Conservation (phyloP, 2,113 vertebrate genomes). For the Varanus salvator region DNA sequence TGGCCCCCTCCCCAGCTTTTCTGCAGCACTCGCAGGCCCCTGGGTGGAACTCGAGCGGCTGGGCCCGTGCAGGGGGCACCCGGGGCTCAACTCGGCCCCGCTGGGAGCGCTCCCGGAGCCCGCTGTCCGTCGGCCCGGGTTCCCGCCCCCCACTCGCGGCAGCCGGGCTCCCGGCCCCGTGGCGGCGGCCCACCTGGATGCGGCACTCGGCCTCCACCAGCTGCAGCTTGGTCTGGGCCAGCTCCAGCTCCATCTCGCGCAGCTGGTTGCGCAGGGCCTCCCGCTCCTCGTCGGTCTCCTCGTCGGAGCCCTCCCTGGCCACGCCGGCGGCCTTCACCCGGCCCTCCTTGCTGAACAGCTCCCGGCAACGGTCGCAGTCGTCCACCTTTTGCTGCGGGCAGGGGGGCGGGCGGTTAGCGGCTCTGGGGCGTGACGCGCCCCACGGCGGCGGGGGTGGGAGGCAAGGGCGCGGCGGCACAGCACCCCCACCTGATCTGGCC, state of each 20-base stretch:
- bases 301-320: conserved; percentile 79
- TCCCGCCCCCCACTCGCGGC: too few species aligned
- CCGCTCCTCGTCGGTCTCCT: conserved; percentile 94
- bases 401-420: conserved; percentile 39
- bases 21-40: too few species aligned
- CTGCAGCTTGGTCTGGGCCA: conserved; percentile 98
- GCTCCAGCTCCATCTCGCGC: conserved; percentile 96
- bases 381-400: conserved; percentile 86
- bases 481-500: too few species aligned
- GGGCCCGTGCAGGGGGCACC: too few species aligned
- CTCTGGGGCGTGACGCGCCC: too few species aligned
- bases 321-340: conserved; percentile 78
- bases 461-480: too few species aligned
- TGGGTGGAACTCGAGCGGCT: too few species aligned
- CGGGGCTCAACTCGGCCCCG: too few species aligned
- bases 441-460: neutral
- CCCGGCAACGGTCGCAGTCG: conserved; percentile 87
- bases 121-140: too few species aligned
- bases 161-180: too few species aligned
- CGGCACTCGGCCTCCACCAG: conserved; percentile 98
- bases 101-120: too few species aligned
- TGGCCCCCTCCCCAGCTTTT: too few species aligned
- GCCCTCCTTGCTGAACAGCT: conserved; percentile 87
- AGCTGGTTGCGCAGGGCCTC: conserved; percentile 93
- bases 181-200: conserved; percentile 93